Evolutionary conservation across 1,140 invertebrate species (phyloP), one percentile per base, ranked within the genome.

Genomic region (Saxidomus purpurata): DNA sequence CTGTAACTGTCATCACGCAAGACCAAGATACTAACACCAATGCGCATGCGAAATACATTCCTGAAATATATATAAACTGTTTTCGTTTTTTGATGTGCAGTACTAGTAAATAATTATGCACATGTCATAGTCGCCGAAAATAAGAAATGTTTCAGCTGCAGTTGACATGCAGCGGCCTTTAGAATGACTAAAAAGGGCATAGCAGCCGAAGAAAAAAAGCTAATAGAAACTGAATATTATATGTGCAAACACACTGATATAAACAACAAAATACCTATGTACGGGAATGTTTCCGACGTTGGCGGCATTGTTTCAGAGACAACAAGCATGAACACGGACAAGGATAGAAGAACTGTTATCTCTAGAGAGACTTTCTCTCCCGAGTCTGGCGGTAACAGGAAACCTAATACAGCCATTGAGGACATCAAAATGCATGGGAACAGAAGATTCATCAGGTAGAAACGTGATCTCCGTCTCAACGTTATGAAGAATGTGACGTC

Each of bases 401-500:
- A 97, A 15, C 96, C 96, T 0, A 97, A 93, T 28, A 99, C 98
- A 0, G 98, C 99, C 86, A 99, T 97, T 96, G 99, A 99, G n/a
- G 98, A 99, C 55, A 94, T 91, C 19, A 94, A 77, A 13, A 93
- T 85, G 59, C 92, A 93, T 1, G 93, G 93, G 49, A 79, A 90
- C 36, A 93, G 87, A 6, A 94, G 80, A 61, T 92, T 93, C 69
- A 94, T 36, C 0, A 98, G 99, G 96, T 99, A 99, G 96, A 99
- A 99, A 31, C 99, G 97, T 6, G 98, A 99, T 96, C 99, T 99
- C 90, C 99, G 97, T 89, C 98, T 96, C 98, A 99, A 98, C 43
- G 98, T 99, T 93, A 99, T 99, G 96, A 99, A 99, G 96, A 99
- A 99, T 34, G 98, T 99, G 93, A 99, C 99, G 95, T 99, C 98